Conservation (phyloP, 2,797 vertebrate genomes). For the Malurus leucopterus region DNA sequence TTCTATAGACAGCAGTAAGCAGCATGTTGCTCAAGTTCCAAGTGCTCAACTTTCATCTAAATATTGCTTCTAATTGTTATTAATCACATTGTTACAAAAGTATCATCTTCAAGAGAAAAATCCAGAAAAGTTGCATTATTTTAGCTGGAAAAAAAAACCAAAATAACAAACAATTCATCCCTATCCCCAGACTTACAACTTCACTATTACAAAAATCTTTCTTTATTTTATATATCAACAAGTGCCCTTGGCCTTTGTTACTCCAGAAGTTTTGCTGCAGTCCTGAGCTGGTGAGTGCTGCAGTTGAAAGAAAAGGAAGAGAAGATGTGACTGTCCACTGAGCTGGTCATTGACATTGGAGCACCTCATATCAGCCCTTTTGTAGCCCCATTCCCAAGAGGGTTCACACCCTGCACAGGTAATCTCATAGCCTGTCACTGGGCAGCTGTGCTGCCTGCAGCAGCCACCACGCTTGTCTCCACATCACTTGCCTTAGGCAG, state of each 20-base stretch:
- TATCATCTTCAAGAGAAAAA: neutral
- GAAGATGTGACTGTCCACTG: fast-evolving
- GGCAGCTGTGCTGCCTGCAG: neutral
- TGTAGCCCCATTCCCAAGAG: fast-evolving
- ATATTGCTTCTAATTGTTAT: neutral
- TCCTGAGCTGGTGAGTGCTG: neutral
- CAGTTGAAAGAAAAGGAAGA: neutral
- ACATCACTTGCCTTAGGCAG: neutral
- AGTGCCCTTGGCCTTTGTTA: neutral
- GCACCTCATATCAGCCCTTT: fast-evolving
- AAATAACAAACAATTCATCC: too few species aligned
- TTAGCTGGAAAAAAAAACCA: neutral
- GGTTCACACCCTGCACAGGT: fast-evolving
- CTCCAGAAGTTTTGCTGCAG: neutral
- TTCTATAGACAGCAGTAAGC: neutral
- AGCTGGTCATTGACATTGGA: neutral
- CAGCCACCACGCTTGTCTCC: fast-evolving
- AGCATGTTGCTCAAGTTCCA: neutral
- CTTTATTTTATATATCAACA: neutral
- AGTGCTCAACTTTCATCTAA: neutral
- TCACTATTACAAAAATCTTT: neutral
- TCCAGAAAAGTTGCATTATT: neutral
- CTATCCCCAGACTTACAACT: neutral
- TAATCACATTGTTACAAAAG: neutral
- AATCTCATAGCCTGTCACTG: neutral